Evolutionary conservation across 2,113 vertebrate genomes (phyloP).

Genomic region (Ptilorrhoa leucosticta): DNA sequence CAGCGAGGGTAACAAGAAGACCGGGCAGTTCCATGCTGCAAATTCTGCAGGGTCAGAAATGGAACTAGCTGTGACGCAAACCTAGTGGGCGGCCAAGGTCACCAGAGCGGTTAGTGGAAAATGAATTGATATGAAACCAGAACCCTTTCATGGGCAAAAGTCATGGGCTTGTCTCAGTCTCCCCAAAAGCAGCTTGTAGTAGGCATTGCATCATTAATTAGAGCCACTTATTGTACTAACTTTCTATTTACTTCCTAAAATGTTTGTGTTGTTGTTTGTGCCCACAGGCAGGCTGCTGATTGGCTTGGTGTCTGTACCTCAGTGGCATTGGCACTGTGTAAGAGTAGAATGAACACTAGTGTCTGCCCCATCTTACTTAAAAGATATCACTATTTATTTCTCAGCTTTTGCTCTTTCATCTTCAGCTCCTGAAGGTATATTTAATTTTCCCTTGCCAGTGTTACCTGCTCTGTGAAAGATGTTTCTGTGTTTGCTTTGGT

Average conservation of each 20-base stretch:
- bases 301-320: fast-evolving
- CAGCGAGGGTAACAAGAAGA: neutral
- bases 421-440: neutral
- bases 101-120: fast-evolving
- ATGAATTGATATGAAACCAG: fast-evolving
- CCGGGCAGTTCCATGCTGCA: neutral
- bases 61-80: fast-evolving
- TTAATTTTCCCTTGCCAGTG: neutral
- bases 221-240: fast-evolving
- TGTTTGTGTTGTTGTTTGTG: fast-evolving
- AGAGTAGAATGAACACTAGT: neutral
- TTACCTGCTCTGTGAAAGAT: neutral
- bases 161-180: fast-evolving
- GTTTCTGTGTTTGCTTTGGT: neutral
- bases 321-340: fast-evolving
- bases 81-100: fast-evolving
- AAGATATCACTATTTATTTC: neutral
- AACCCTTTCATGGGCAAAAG: neutral
- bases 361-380: neutral
- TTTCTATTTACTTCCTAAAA: neutral
- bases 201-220: neutral
- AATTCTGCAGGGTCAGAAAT: neutral
- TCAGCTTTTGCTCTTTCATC: neutral
- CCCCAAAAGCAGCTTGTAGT: neutral
- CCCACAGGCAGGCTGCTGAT: neutral